phyloP scores from a whole-genome alignment of 2,113 vertebrate genomes.

The Cepphus grylle region DNA sequence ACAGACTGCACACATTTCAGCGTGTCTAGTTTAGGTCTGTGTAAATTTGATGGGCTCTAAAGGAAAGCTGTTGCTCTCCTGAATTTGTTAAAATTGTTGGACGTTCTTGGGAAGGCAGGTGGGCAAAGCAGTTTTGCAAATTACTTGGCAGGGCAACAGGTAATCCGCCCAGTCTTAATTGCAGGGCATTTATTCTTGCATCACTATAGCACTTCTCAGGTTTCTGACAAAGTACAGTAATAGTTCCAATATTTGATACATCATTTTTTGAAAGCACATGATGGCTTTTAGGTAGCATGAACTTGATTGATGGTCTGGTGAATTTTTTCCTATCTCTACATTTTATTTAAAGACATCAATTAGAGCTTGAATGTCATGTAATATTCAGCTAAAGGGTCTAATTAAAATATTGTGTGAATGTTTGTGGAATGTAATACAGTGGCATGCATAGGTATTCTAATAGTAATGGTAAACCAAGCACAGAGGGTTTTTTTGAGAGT shows the following conservation, averaged over 20 bases:
- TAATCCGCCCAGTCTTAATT: background rate
- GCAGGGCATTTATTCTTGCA: background rate
- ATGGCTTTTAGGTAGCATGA: background rate
- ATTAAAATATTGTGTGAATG: background rate
- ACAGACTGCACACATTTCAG: background rate
- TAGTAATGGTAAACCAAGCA: background rate
- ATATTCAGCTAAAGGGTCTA: background rate
- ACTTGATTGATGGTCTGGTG: background rate
- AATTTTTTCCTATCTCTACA: background rate
- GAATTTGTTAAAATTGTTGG: background rate
- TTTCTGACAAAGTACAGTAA: background rate
- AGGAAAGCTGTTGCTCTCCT: background rate
- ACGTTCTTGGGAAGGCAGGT: background rate
- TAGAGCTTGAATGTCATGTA: background rate
- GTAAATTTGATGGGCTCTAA: background rate
- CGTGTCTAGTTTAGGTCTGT: background rate
- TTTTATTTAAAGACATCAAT: background rate
- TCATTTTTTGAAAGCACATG: background rate
- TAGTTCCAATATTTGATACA: background rate
- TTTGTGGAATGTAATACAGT: background rate
- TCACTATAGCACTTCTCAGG: background rate
- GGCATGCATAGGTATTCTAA: background rate
- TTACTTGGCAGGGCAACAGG: background rate
- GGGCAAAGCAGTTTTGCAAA: background rate
- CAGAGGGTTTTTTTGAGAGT: background rate